phyloP scores from a whole-genome alignment of 2,888 invertebrate genomes.

The Caenorhabditis uteleia region DNA sequence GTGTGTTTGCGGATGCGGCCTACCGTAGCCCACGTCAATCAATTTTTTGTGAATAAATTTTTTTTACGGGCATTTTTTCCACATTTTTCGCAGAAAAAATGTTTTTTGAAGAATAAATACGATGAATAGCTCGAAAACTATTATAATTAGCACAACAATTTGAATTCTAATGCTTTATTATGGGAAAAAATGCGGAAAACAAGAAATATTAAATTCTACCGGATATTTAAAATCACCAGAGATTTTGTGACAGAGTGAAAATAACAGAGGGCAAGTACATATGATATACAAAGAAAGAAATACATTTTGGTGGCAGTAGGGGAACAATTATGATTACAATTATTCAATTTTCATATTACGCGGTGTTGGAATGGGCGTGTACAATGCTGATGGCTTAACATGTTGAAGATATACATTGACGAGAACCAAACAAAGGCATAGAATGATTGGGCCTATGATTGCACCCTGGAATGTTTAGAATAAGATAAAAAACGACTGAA shows the following conservation, averaged over 20 bases:
- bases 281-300: not conserved
- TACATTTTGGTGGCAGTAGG: not conserved
- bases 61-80: not conserved
- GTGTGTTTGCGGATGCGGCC: conserved; percentile 1
- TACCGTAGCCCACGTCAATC: conserved; percentile 16
- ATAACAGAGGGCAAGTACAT: not conserved
- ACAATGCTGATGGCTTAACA: conserved; percentile 43
- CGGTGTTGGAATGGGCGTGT: conserved; percentile 18
- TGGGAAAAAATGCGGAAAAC: not conserved
- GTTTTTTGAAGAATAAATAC: not conserved
- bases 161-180: not conserved
- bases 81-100: not conserved
- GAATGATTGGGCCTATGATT: conserved; percentile 90
- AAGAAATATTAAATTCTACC: not conserved
- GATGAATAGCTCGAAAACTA: not conserved
- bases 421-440: conserved; percentile 91
- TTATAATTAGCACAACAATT: not conserved
- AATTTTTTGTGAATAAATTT: not conserved
- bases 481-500: not conserved
- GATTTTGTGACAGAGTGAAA: no score
- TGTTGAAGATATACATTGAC: conserved; percentile 75
- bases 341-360: not conserved
- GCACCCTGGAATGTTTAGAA: conserved; percentile 80
- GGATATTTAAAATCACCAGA: not conserved
- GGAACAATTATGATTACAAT: not conserved